Evolutionary conservation across 2,888 invertebrate genomes (phyloP), one percentile per base, ranked within the genome.

Genomic region (Spilarctia lutea): DNA sequence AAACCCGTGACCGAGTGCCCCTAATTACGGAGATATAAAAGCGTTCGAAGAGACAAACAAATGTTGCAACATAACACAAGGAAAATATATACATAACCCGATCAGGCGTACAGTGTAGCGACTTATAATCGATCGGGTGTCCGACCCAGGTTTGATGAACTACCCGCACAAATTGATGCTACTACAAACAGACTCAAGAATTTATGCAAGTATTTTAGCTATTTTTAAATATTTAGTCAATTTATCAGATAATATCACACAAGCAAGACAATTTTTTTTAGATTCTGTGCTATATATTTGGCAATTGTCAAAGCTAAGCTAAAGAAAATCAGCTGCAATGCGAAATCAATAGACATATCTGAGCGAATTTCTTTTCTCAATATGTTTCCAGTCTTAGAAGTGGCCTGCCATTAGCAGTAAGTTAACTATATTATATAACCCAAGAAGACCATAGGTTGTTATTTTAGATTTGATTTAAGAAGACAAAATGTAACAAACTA

Each of bases 111-210:
- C 80, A 80, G 72, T 60, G 66, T 68, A 71, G 73, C 74, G 69
- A 77, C 76, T 78, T 72, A 81, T 85, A 83, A 83, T 87, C 82
- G 81, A 84, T 78, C 75, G 76, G 79, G 74, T 72, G 72, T 78
- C 75, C 76, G n/a, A 80, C 73, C 75, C 68, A 75, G 71, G 65
- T 65, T 77, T 79, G 73, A 16, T 74, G 66, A 65, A 73, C 81
- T 82, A 78, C 82, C 80, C 82, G 16, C 78, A 79, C 83, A 77
- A 83, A 85, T 83, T 78, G 68, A 71, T 72, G 68, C 78, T 48
- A 63, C 45, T 63, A 39, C 48, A 48, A 30, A 20, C 20, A 68
- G 30, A 30, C 30, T 68, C 3, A 30, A 63, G 13, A 63, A 63
- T 30, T 16, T 18, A 16, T 45, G 20, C 6, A 48, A 48, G 20